Conservation (phyloP, 2,888 invertebrate genomes). For the Sepioteuthis lessoniana region DNA sequence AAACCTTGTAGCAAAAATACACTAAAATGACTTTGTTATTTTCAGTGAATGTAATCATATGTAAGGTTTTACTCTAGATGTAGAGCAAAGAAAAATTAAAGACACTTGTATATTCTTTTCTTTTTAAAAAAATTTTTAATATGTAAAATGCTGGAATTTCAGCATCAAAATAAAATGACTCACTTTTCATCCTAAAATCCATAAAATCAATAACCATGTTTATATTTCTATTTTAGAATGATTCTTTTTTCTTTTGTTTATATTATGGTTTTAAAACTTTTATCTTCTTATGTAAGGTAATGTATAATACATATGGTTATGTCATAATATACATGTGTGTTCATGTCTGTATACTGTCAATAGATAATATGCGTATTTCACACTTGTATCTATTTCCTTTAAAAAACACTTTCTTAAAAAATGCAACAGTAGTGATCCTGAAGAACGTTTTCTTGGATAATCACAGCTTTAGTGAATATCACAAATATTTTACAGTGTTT, state of each 20-base stretch:
- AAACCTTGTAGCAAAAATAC: background rate
- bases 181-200: background rate
- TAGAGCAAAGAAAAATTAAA: background rate
- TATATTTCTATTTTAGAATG: background rate
- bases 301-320: background rate
- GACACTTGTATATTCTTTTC: too few relatives aligned
- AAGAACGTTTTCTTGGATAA: too few relatives aligned
- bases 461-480: too few relatives aligned
- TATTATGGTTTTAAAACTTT: background rate
- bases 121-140: background rate
- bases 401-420: too few relatives aligned
- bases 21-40: background rate
- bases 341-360: too few relatives aligned
- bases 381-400: too few relatives aligned
- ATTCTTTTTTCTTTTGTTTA: background rate
- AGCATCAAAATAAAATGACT: conserved; percentile 18
- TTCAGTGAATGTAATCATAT: background rate
- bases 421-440: too few relatives aligned
- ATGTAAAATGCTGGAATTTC: background rate
- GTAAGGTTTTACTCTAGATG: background rate
- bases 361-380: background rate
- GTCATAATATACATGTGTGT: background rate
- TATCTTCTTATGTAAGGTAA: background rate
- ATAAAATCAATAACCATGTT: background rate
- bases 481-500: too few relatives aligned